These are phyloP conservation scores for Noctilio leporinus DNA, from an alignment of 2,113 vertebrate species.

Conservation along the genomic window DNA sequence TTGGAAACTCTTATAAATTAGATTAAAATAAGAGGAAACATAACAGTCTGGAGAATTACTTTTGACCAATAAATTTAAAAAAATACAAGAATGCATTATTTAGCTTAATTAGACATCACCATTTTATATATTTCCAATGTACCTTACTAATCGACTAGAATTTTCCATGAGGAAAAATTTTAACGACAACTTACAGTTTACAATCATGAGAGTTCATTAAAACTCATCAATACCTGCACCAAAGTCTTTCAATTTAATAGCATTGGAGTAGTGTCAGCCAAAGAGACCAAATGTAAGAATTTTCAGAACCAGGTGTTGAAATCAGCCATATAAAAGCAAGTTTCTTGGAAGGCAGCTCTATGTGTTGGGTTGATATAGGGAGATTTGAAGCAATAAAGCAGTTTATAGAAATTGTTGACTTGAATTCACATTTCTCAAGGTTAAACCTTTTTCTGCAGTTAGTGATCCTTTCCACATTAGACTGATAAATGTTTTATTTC, in stretches of 20 bases:
- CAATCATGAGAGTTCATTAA: conserved; percentile 11
- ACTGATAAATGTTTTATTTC: conserved; percentile 36
- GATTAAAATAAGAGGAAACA: not conserved
- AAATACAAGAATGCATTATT: not conserved
- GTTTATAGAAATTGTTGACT: not conserved
- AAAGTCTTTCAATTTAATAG: not conserved
- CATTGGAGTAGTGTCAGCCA: not conserved
- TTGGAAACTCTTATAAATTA: not conserved
- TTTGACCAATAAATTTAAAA: not conserved
- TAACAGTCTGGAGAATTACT: not conserved
- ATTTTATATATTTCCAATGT: conserved; percentile 20
- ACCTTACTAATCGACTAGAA: not conserved
- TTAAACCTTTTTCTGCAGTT: not conserved
- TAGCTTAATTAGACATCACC: not conserved
- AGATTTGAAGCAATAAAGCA: not conserved
- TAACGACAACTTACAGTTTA: conserved; percentile 31
- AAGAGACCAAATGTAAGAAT: not conserved
- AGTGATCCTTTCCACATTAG: conserved; percentile 4
- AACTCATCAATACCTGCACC: not conserved
- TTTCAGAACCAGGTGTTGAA: not conserved
- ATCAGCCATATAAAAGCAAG: not conserved
- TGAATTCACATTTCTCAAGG: conserved; percentile 2
- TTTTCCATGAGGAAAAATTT: conserved; percentile 37
- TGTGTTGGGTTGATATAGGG: not conserved
- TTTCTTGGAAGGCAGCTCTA: not conserved